A percentile compares a stretch with the other conserved stretches of the same genome.
Conservation (phyloP, 2,113 vertebrate species). For the Mus musculus region GRCm39 chr13:35646001-35646500, state of each 20-base stretch:
- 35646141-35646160: background rate
- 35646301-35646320: background rate
- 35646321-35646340: background rate
- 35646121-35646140: background rate
- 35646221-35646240: background rate
- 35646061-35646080: background rate
- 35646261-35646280: background rate
- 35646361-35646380: background rate
- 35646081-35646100: background rate
- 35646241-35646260: background rate
- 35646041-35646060: background rate
- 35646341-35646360: background rate
- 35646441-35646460: constrained; percentile 15
- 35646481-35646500: constrained; percentile 38
- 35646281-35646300: background rate
- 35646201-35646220: background rate
- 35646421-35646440: constrained; percentile 2
- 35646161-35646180: background rate
- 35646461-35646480: background rate
- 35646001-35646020: background rate
- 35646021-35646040: background rate
- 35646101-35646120: background rate
- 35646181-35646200: background rate
- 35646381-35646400: background rate
- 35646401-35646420: constrained; percentile 30